Percentiles rank a stretch among this genome's conserved stretches.
Evolutionary conservation across 1,140 invertebrate genomes (phyloP).

Genomic region (Drosophila littoralis): DNA sequence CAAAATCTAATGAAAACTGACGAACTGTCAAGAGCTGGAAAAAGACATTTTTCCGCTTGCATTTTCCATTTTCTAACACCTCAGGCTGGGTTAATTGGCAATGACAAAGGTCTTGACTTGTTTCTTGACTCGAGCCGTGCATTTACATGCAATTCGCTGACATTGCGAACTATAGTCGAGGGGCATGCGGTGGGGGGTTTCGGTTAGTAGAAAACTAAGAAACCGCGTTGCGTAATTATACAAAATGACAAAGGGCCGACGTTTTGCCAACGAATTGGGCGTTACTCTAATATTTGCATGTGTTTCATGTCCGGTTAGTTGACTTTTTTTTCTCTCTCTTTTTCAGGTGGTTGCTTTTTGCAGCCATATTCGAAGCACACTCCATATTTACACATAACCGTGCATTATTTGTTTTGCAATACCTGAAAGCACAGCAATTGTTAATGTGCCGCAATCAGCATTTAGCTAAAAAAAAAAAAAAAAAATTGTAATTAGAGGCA

Average conservation of each 20-base stretch:
- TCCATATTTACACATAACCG: slow-evolving; percentile 25
- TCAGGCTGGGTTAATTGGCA: slow-evolving; percentile 67
- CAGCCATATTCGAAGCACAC: slow-evolving; percentile 23
- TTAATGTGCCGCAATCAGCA: slow-evolving; percentile 59
- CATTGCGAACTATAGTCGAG: not conserved
- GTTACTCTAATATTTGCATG: slow-evolving; percentile 49
- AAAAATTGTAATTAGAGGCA: slow-evolving; percentile 28
- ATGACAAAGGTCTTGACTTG: slow-evolving; percentile 73
- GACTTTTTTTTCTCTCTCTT: not conserved
- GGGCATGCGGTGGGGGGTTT: slow-evolving; percentile 9
- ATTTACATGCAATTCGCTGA: slow-evolving; percentile 31
- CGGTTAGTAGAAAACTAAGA: not conserved
- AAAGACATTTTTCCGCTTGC: slow-evolving; percentile 19
- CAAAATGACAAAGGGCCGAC: slow-evolving; percentile 29
- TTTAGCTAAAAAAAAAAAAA: slow-evolving; percentile 11
- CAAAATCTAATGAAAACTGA: slow-evolving; percentile 60
- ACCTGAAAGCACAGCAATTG: slow-evolving; percentile 26
- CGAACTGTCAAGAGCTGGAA: slow-evolving; percentile 56
- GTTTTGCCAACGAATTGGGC: slow-evolving; percentile 19
- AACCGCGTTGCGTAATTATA: slow-evolving; percentile 37
- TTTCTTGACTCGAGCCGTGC: slow-evolving; percentile 7
- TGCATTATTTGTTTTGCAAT: slow-evolving; percentile 49
- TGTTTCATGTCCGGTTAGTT: slow-evolving; percentile 28
- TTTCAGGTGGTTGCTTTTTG: slow-evolving; percentile 7
- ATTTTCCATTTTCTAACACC: slow-evolving; percentile 21